Evolutionary conservation across 1,140 invertebrate species (phyloP).

Genomic region (Procambarus clarkii): DNA sequence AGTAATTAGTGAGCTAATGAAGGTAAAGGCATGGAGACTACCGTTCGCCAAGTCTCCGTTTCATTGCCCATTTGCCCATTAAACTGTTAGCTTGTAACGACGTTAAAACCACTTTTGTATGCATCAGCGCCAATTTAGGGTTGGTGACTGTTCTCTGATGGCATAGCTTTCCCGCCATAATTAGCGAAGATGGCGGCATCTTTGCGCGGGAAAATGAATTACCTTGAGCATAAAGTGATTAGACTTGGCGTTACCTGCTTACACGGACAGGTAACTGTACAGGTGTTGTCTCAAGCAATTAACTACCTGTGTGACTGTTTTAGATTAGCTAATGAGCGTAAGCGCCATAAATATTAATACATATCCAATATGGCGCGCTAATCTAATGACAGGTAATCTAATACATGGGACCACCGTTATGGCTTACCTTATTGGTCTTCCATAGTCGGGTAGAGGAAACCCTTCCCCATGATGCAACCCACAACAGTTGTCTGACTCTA

Average conservation of each 20-base stretch:
- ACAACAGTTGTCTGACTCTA: too few relatives aligned
- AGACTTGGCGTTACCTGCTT: conserved; percentile 7
- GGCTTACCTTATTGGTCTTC: too few relatives aligned
- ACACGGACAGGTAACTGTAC: not conserved
- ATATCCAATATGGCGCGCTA: too few relatives aligned
- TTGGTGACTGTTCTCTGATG: conserved; percentile 8
- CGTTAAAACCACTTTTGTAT: conserved; percentile 45
- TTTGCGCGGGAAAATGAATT: conserved; percentile 36
- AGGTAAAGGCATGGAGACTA: conserved; percentile 33
- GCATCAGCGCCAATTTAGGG: conserved; percentile 47
- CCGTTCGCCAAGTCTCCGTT: conserved; percentile 41
- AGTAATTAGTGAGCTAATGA: conserved; percentile 35
- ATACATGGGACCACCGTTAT: too few relatives aligned
- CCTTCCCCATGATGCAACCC: too few relatives aligned
- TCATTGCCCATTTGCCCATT: conserved; percentile 49
- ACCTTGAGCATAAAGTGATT: conserved; percentile 10
- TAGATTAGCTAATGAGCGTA: too few relatives aligned
- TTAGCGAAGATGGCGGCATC: conserved; percentile 41
- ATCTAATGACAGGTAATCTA: too few relatives aligned
- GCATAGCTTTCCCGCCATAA: conserved; percentile 38
- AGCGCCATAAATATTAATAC: too few relatives aligned
- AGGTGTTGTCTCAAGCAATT: not conserved
- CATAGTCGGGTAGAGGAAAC: too few relatives aligned
- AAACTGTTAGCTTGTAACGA: conserved; percentile 45
- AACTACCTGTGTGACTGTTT: not conserved